phyloP scores from a whole-genome alignment of 2,113 vertebrate genomes.

The Pangasianodon gigas region DNA sequence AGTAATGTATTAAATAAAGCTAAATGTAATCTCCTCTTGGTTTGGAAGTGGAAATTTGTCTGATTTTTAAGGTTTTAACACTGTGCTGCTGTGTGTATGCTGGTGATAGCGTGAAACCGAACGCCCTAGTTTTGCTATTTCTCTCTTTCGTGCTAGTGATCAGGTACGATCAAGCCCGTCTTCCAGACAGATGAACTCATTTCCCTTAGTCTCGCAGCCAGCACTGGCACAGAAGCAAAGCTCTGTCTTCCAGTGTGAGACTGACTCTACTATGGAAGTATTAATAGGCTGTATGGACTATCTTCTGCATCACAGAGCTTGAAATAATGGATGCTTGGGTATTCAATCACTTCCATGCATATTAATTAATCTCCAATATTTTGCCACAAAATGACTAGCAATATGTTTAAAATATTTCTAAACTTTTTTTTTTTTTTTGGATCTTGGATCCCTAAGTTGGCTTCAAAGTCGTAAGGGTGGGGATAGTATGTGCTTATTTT shows the following conservation, averaged over 20 bases:
- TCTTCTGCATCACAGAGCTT: not conserved
- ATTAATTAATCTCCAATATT: not conserved
- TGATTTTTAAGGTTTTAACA: not conserved
- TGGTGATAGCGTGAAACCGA: not conserved
- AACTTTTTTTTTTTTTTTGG: not conserved
- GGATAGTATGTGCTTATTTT: slow-evolving; percentile 11
- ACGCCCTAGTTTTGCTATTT: not conserved
- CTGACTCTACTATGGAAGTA: not conserved
- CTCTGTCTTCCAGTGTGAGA: not conserved
- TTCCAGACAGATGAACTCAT: not conserved
- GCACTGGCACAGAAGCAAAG: not conserved
- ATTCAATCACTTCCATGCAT: not conserved
- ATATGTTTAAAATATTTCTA: not conserved
- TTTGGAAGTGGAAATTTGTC: not conserved
- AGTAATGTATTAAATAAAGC: slow-evolving; percentile 30
- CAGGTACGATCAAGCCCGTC: not conserved
- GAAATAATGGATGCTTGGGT: not conserved
- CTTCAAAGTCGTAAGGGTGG: not conserved
- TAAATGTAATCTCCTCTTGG: not conserved
- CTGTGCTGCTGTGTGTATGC: not conserved
- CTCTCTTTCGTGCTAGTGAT: not conserved
- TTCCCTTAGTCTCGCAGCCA: not conserved
- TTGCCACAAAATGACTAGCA: not conserved
- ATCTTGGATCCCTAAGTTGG: not conserved
- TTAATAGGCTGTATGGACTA: not conserved